Conservation (phyloP, 1,140 invertebrate species). For the Battus philenor region DNA sequence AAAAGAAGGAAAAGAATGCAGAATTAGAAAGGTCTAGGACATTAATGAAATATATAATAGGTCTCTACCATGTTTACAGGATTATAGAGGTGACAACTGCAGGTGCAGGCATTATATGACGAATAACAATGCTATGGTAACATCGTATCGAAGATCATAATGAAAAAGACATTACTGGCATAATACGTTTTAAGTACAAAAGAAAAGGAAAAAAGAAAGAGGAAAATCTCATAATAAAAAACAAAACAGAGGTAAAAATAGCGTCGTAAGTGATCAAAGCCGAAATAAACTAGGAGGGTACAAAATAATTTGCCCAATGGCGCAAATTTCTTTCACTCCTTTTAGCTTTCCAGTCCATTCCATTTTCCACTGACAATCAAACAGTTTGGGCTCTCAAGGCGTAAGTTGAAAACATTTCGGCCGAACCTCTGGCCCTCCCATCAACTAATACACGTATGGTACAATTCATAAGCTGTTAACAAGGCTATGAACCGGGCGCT, state of each 20-base stretch:
- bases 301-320: slow-evolving; percentile 31
- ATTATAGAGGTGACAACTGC: no score
- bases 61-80: no score
- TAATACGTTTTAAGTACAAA: no score
- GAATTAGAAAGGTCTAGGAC: no score
- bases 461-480: slow-evolving; percentile 22
- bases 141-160: no score
- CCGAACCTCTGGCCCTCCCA: slow-evolving; percentile 55
- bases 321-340: slow-evolving; percentile 35
- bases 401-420: slow-evolving; percentile 47
- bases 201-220: no score
- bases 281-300: slow-evolving; percentile 17
- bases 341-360: slow-evolving; percentile 41
- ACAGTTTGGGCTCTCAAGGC: slow-evolving; percentile 36
- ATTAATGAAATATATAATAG: no score
- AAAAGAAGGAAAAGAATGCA: no score
- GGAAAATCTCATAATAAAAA: background rate
- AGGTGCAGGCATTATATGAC: no score
- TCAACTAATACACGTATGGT: slow-evolving; percentile 48
- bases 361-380: slow-evolving; percentile 57
- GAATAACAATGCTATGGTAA: no score
- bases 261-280: slow-evolving; percentile 33
- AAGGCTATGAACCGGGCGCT: no score
- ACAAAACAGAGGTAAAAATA: slow-evolving; percentile 14
- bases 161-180: no score